Evolutionary conservation across 2,888 invertebrate species (phyloP), one percentile per base, ranked within the genome.

Genomic region (Amorpha juglandis): DNA sequence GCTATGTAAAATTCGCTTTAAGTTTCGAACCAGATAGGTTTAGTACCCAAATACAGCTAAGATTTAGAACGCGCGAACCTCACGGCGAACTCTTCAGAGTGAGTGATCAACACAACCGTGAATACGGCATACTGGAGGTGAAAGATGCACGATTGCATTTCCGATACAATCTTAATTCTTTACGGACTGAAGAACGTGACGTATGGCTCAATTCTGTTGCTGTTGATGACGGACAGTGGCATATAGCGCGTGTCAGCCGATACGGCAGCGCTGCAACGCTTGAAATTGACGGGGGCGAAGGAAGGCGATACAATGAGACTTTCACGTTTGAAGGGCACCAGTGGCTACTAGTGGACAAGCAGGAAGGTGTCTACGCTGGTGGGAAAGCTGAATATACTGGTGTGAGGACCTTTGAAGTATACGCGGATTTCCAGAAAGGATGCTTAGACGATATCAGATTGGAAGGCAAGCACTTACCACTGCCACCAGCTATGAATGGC

Each of bases 141-240:
- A 97, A 98, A 89, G 98, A 98, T 82, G 97, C 98, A 62, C 95
- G 97, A 72, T 93, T 99, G 66, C 97, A 98, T 82, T 98, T 98
- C 94, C 95, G 98, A 71, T 99, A 97, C 87, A 99, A 99, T 88
- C 93, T 99, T 64, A 99, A 99, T 87, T 98, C 97, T 19, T 90
- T 98, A 71, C 95, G 98, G 71, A 98, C 98, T 6, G 98, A 98
- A 86, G 98, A 98, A 85, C 96, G 96, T 70, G 97, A 97, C 81
- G 96, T 99, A 76, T 97, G 98, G 97, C 92, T 98, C 63, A 97
- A 97, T 75, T 96, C 97, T 6, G 96, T 98, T 35, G 95, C 97
- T 0, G 98, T 99, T 1, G 98, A 98, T 81, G 98, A 99, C 84
- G 99, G 99, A 0, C 98, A 98, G 80, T 99, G 99, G 99, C 99